Evolutionary conservation across 2,797 vertebrate genomes (phyloP), one percentile per base, ranked within the genome.

Genomic region (Peromyscus eremicus): DNA sequence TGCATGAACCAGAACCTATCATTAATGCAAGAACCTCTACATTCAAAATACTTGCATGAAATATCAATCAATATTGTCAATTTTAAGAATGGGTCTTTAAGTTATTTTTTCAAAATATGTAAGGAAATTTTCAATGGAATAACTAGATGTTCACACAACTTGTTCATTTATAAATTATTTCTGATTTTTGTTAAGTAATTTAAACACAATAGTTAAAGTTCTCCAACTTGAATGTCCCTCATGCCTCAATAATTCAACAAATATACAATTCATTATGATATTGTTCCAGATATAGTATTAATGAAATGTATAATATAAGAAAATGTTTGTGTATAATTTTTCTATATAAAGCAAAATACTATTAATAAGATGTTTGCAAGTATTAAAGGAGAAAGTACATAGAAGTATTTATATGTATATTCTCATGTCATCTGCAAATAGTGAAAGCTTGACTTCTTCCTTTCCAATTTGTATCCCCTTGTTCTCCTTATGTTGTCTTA

Each of bases 1-100:
- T 2, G 19, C 8, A 2, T 21, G 32, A 29, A 4, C 6, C 14
- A 32, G 46, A 52, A 7, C 3, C 19, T n/a, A n/a, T n/a, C 19
- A 21, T 17, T 55, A 23, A 55, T n/a, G 32, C 49, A 55, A 55
- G 32, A 11, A 9, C 1, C 2, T 55, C 17, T 80, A 1, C 19
- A 34, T n/a, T 80, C 49, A 80, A 80, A 40, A 73, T 37, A 40
- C 21, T 73, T 37, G 23, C 21, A 1, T 40, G 37, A 73, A 40
- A 73, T 73, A 40, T 37, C 71, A 21, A 40, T 7, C 21, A 40
- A 1, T 52, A 23, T 12, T 5, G 21, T 40, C 37, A 73, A 40
- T 21, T 25, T 73, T 73, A 73, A 37, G 4, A 73, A 73, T 1
- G 0, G 23, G 21, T 40, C 71, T 37, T 73, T 73, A 5, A 40